Base-by-base conservation (phyloP, 1,140 invertebrate species). In the Sarcophaga bullata region DNA sequence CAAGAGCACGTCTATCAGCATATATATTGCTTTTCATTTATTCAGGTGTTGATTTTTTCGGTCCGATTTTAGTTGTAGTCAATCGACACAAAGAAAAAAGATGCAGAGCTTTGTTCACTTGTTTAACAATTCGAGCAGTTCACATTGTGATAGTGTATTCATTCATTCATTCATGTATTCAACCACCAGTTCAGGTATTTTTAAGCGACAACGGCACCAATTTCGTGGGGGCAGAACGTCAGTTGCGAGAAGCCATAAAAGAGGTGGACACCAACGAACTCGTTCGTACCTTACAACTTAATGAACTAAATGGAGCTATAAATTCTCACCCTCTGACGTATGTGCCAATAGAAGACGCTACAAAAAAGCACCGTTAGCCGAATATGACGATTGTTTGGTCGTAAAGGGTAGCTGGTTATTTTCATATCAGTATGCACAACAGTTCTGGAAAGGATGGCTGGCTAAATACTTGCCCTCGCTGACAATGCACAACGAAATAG, bases 381-480 rank as follows among this genome's bases (percentile, higher is more conserved):
- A 8, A 52, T 52, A 52, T 52, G 50, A 52, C 13, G 50, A 52
- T 52, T n/a, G n/a, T n/a, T n/a, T 73, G 25, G 72, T 73, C 8
- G 10, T 73, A 25, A 73, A 37, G 72, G 10, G 37, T 11, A 73
- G 25, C 9, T 73, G 72, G 72, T 46, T 73, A 11, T 6, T 25
- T 3, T 73, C 72, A 6, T 37, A 73, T 7, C n/a, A 25, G 9
- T 73, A 73, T 73, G 72, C 72, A 9, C 19, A 73, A 9, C 19
- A 37, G 7, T 73, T 73, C 19, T 73, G 72, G 58, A 72, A 17
- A 25, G 3, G 47, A 7, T 84, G 83, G 83, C n/a, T 80, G 9
- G 11, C 50, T 37, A 82, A 84, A 62, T 84, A 84, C 52, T 13
- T 84, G 48, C n/a, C n/a, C n/a, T n/a, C n/a, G n/a, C n/a, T n/a